Base-by-base conservation (phyloP, 2,113 vertebrate genomes). In the Coracopsis vasa region DNA sequence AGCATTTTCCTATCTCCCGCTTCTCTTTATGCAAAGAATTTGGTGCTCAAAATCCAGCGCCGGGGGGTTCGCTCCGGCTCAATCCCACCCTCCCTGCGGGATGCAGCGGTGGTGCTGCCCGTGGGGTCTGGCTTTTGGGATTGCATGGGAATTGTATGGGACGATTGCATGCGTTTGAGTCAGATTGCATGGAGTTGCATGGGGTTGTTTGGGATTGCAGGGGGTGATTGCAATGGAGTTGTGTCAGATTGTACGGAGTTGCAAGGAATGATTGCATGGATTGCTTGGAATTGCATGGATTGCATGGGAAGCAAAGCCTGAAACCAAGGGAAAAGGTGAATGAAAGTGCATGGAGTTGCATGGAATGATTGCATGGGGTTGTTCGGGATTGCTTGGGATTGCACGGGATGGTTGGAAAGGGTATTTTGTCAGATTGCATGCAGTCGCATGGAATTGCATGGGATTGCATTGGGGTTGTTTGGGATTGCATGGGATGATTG, bases 11-110 rank as follows among this genome's bases (percentile, higher is more conserved):
- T 95, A 90, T 91, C 92, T 67, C 90, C 12, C 29, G 16, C 48
- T 51, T 9, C 44, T 60, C 44, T 35, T 42, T 74, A 85, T 90
- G 96, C 91, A 79, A 94, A 74, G 96, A 93, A 94, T 94, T 79
- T 0, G 2, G 21, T 6, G 65, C 70, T 92, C 29, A 31, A 90
- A 91, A 93, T 27, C 1, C 45, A 1, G 28, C 0, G 41, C 94
- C 44, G 7, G 74, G 88, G 73, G 87, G 53, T 96, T 41, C 16
- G 23, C 29, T 60, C 37, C 0, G 0, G 19, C 64, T 78, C 77
- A 9, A 56, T 42, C 90, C 69, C 81, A 25, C 62, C 69, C 29
- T 53, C 11, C 74, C 75, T 2, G 3, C 0, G 2, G 62, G 86
- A 27, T 14, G 16, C 0, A 0, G 45, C 1, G 1, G 35, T 1